Conservation (phyloP, 30 jellyfish, hydroid and myxozoan species). For the Sanderia malayensis region DNA sequence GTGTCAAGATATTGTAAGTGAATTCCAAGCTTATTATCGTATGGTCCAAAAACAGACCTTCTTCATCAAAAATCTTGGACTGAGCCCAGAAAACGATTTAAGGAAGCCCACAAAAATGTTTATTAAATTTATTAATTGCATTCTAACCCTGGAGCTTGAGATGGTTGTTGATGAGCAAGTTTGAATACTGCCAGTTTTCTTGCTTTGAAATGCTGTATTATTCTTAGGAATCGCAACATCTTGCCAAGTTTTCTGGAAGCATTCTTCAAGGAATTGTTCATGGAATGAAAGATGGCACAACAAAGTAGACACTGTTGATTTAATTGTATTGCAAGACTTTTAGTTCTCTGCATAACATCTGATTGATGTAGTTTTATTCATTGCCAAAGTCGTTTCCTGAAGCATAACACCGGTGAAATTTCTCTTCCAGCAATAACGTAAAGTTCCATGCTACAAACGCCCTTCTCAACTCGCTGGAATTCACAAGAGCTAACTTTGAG, state of each 20-base stretch:
- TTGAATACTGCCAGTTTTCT: too few relatives aligned
- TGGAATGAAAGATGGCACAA: slow-evolving; percentile 80
- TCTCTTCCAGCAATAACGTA: slow-evolving; percentile 55
- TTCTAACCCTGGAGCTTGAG: too few relatives aligned
- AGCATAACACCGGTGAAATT: slow-evolving; percentile 4
- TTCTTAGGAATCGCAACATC: slow-evolving; percentile 71
- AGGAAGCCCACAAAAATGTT: too few relatives aligned
- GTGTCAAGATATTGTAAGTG: slow-evolving; percentile 95
- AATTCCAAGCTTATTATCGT: too few relatives aligned
- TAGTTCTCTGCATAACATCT: neutral
- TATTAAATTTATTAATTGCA: too few relatives aligned
- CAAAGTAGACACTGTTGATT: too few relatives aligned
- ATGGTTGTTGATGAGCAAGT: too few relatives aligned
- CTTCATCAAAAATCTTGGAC: too few relatives aligned
- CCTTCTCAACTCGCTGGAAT: slow-evolving; percentile 84
- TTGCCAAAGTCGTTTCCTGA: neutral
- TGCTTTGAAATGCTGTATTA: too few relatives aligned
- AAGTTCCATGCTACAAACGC: slow-evolving; percentile 95
- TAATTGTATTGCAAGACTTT: too few relatives aligned
- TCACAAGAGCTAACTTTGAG: slow-evolving; percentile 87
- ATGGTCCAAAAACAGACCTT: too few relatives aligned
- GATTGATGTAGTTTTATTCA: neutral
- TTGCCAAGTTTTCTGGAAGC: slow-evolving; percentile 63
- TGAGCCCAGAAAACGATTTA: too few relatives aligned
- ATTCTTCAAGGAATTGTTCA: slow-evolving; percentile 78